phyloP scores from a whole-genome alignment of 2,888 invertebrate genomes.

The Epistrophe eligans region DNA sequence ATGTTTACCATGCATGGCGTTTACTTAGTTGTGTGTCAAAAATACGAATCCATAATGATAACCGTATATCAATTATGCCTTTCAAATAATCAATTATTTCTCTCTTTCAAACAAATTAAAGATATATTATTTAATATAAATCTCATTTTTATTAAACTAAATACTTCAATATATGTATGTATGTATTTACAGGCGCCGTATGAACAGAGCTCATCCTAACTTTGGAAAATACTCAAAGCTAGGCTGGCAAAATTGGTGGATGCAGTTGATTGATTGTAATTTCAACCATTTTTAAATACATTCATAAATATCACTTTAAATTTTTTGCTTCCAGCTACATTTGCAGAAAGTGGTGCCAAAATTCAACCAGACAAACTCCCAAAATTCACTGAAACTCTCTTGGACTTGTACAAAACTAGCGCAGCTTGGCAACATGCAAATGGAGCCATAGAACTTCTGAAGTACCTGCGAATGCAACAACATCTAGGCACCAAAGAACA shows the following conservation, averaged over 20 bases:
- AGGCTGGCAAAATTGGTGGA: slow-evolving; percentile 94
- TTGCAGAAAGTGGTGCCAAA: slow-evolving; percentile 81
- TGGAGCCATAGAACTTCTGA: slow-evolving; percentile 88
- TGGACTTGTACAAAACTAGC: slow-evolving; percentile 89
- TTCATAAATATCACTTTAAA: not conserved
- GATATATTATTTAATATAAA: too few relatives aligned
- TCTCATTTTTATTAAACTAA: too few relatives aligned
- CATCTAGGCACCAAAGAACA: slow-evolving; percentile 77
- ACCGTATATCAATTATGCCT: too few relatives aligned
- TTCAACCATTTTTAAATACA: slow-evolving; percentile 28
- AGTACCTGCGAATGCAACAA: slow-evolving; percentile 84
- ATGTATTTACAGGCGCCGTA: slow-evolving; percentile 81
- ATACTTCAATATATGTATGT: too few relatives aligned
- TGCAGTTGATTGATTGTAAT: slow-evolving; percentile 82
- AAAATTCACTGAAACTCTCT: slow-evolving; percentile 86
- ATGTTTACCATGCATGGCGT: too few relatives aligned
- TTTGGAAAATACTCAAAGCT: slow-evolving; percentile 89
- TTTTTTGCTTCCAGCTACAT: slow-evolving; percentile 79
- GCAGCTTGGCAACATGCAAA: slow-evolving; percentile 90
- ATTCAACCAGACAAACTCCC: slow-evolving; percentile 83
- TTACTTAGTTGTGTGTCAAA: too few relatives aligned
- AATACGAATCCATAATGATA: too few relatives aligned
- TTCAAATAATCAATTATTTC: too few relatives aligned
- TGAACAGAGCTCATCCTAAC: slow-evolving; percentile 90
- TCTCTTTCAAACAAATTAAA: too few relatives aligned